These are phyloP conservation scores for Epiperipatus broadwayi DNA, from an alignment of 2,888 invertebrate species.

Conservation along the genomic window DNA sequence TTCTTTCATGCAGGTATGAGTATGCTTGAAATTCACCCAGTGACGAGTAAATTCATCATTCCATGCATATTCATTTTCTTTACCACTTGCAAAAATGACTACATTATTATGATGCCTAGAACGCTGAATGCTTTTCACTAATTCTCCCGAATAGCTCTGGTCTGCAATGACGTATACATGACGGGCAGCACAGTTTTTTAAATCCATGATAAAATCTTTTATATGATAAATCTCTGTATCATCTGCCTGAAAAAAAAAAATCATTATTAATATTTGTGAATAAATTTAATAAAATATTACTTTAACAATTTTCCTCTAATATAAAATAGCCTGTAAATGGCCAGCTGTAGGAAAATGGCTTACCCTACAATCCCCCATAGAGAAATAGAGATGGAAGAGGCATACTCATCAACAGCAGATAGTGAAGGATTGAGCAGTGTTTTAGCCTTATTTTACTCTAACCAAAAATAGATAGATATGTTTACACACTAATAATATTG, in stretches of 20 bases:
- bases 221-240: slow-evolving; percentile 31
- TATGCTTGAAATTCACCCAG: slow-evolving; percentile 26
- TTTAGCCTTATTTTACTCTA: no score
- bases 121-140: slow-evolving; percentile 24
- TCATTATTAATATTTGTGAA: no score
- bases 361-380: no score
- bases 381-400: no score
- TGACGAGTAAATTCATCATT: slow-evolving; percentile 26
- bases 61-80: slow-evolving; percentile 25
- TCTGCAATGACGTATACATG: slow-evolving; percentile 33
- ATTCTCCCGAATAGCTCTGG: slow-evolving; percentile 31
- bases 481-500: no score
- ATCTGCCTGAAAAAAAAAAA: slow-evolving; percentile 28
- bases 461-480: no score
- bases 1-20: slow-evolving; percentile 24
- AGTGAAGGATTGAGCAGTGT: no score
- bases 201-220: slow-evolving; percentile 32
- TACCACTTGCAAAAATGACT: slow-evolving; percentile 26
- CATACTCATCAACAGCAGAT: no score
- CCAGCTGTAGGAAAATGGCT: no score
- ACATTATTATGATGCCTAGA: slow-evolving; percentile 26
- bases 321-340: no score
- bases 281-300: no score
- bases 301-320: no score
- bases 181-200: slow-evolving; percentile 30